A percentile compares a stretch with the other conserved stretches of the same genome.
These are phyloP conservation scores for Hypotaenidia philippensis DNA, from an alignment of 2,797 vertebrate species.

Conservation along the genomic window DNA sequence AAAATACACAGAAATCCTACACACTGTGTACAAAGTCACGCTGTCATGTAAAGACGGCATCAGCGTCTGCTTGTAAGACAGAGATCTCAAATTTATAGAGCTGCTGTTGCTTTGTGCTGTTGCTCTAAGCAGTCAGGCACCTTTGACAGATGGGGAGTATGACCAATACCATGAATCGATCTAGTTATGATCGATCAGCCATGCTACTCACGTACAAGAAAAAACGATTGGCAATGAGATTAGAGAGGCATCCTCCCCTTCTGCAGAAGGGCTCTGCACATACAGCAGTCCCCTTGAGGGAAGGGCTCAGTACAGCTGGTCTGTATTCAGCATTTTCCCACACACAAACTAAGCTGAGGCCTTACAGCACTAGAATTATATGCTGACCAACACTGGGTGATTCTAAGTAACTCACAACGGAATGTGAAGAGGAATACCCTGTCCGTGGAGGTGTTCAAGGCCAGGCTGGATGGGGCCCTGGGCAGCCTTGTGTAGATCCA, in stretches of 20 bases:
- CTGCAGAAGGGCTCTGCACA: neutral
- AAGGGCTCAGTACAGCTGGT: neutral
- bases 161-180: neutral
- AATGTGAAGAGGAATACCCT: neutral
- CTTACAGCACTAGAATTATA: neutral
- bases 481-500: too few relatives aligned
- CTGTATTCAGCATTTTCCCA: neutral
- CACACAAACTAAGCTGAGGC: neutral
- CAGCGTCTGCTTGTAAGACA: neutral
- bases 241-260: too few relatives aligned
- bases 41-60: neutral
- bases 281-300: neutral
- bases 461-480: too few relatives aligned
- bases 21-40: neutral
- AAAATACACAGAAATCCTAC: neutral
- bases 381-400: neutral
- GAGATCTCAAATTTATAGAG: neutral
- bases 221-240: neutral
- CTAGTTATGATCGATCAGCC: neutral
- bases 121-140: neutral
- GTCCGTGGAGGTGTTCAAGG: too few relatives aligned
- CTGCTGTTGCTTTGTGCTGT: neutral
- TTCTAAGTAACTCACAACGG: neutral
- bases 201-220: neutral
- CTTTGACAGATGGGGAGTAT: neutral